Base-by-base conservation (phyloP, 2,888 invertebrate genomes). In the Hymenopus coronatus region DNA sequence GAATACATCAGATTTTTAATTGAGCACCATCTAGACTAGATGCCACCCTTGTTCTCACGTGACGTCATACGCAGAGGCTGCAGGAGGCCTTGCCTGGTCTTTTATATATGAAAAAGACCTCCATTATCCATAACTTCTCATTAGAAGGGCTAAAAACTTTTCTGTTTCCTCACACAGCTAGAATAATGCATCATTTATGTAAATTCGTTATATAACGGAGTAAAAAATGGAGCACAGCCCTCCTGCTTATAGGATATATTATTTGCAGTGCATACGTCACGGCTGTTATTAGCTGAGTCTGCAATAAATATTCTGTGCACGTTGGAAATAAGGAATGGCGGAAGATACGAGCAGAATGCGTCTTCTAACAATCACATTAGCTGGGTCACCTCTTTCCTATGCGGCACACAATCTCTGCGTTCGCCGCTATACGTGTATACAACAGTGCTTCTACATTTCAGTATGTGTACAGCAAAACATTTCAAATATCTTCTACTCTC, bases 221-320 rank as follows among this genome's bases (percentile, higher is more conserved):
- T 83, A 40, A 85, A 88, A 83, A 83, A 88, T 83, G 46, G 85
- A 15, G 15, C 54, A 54, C 25, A 81, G 28, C 70, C 28, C 70
- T 81, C 30, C 28, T 81, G 70, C 15, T 15, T 81, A 86, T 86
- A 86, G 40, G 28, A 86, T 86, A 86, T 30, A 84, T 46, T 85
- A 85, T 88, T 88, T 88, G 84, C 88, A 70, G 28, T 83, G 70
- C 70, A 84, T 84, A 88, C 88, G 70, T 88, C 84, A 88, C 84
- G 7, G n/a, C 14, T 14, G 84, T 70, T 88, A 88, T 88, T 88
- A 88, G 70, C 28, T 30, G 81, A 83, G 84, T 46, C 28, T 0
- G 83, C n/a, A 30, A 85, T 85, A 85, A 85, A 85, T 85, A 85
- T 85, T 85, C 85, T 15, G 40, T 46, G 33, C n/a, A 15, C 30